These are phyloP conservation scores for Clarias platycephalus DNA, from an alignment of 2,797 vertebrate genomes.

Conservation along the genomic window DNA sequence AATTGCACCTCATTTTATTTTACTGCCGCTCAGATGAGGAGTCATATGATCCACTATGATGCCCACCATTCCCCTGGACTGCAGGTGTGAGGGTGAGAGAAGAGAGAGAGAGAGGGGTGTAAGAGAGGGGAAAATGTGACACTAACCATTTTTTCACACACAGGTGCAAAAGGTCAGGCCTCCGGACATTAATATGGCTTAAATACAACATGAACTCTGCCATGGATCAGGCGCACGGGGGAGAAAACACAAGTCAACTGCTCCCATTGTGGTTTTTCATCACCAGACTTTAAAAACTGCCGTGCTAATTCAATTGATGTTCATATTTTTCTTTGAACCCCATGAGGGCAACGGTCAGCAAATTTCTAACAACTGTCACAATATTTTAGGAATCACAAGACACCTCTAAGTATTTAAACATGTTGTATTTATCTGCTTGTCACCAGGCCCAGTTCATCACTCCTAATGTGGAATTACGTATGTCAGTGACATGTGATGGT, in stretches of 20 bases:
- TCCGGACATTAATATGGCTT: constrained; percentile 60
- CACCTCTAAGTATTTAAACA: constrained; percentile 42
- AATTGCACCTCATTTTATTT: constrained; percentile 84
- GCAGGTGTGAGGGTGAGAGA: constrained; percentile 65
- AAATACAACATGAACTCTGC: constrained; percentile 59
- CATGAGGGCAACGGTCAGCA: constrained; percentile 23
- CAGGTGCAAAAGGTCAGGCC: constrained; percentile 63
- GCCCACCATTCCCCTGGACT: constrained; percentile 25
- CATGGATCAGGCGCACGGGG: constrained; percentile 51
- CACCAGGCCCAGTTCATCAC: constrained; percentile 25
- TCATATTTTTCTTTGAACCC: constrained; percentile 46
- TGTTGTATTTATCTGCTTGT: constrained; percentile 27
- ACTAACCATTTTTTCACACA: constrained; percentile 45
- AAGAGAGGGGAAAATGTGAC: constrained; percentile 43
- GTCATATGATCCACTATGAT: constrained; percentile 68
- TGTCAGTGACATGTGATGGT: constrained; percentile 67
- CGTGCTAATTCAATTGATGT: constrained; percentile 54
- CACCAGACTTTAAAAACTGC: constrained; percentile 39
- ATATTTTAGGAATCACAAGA: constrained; percentile 64
- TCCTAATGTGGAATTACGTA: constrained; percentile 60
- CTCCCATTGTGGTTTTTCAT: constrained; percentile 43
- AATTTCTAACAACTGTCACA: constrained; percentile 69
- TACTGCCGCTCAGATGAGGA: constrained; percentile 75
- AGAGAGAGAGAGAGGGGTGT: background rate
- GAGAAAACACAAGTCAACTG: constrained; percentile 34